These are phyloP conservation scores for Ceramica pisi DNA, from an alignment of 2,888 invertebrate genomes.

Conservation along the genomic window DNA sequence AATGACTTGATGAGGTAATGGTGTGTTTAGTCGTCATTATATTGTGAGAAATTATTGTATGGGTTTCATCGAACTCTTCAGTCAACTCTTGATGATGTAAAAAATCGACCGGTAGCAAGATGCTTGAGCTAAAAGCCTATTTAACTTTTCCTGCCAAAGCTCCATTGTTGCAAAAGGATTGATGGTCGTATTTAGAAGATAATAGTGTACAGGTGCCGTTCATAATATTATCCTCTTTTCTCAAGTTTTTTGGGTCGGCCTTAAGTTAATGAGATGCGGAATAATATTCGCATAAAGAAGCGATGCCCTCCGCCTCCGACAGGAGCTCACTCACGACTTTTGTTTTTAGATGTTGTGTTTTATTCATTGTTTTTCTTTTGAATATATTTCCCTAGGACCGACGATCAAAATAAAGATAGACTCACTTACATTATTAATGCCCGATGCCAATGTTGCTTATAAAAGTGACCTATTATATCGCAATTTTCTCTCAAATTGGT, in stretches of 20 bases:
- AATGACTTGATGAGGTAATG: neutral
- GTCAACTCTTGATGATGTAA: neutral
- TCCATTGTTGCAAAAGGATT: neutral
- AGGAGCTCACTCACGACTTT: constrained; percentile 1
- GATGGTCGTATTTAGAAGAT: constrained; percentile 1
- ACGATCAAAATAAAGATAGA: neutral
- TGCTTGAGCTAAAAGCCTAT: neutral
- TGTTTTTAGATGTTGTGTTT: neutral
- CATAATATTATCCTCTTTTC: neutral
- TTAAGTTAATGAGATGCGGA: constrained; percentile 14
- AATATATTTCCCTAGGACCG: neutral
- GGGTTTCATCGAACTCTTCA: neutral
- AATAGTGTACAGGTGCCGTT: constrained; percentile 3
- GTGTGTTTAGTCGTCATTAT: neutral
- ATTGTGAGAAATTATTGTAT: constrained; percentile 4
- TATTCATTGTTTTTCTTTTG: neutral
- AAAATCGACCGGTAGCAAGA: neutral
- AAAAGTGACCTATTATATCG: neutral
- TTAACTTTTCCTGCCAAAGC: neutral
- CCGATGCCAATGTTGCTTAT: neutral
- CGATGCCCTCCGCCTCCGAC: neutral
- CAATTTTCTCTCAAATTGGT: neutral
- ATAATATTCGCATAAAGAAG: constrained; percentile 27
- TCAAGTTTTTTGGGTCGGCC: neutral
- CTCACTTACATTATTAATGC: no score